Conservation (phyloP, 2,888 invertebrate genomes). For the Agrotis ipsilon region DNA sequence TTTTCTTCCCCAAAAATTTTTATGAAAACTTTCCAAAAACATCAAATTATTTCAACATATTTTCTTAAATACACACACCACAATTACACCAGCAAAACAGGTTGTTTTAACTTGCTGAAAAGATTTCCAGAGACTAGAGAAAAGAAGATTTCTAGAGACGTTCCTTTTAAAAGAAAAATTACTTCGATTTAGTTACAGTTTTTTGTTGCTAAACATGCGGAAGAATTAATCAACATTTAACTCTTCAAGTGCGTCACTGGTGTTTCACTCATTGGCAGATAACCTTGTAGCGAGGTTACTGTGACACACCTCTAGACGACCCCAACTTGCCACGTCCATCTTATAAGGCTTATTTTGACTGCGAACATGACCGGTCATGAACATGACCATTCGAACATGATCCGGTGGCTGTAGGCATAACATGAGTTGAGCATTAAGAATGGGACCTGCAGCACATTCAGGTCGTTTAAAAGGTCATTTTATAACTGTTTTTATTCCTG, state of each 20-base stretch:
- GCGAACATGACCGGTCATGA: conserved; percentile 42
- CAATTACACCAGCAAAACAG: background rate
- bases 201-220: background rate
- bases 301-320: conserved; percentile 68
- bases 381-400: conserved; percentile 51
- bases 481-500: background rate
- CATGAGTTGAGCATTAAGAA: conserved; percentile 32
- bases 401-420: conserved; percentile 63
- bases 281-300: conserved; percentile 61
- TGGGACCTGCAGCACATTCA: conserved; percentile 12
- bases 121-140: background rate
- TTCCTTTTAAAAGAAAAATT: background rate
- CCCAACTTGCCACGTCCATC: conserved; percentile 50
- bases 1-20: background rate
- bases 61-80: background rate
- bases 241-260: conserved; percentile 12
- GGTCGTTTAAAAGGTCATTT: conserved; percentile 16
- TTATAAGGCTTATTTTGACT: conserved; percentile 68
- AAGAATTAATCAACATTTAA: conserved; percentile 1
- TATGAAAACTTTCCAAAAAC: background rate
- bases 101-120: background rate
- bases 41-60: background rate
- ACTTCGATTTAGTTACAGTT: too few species aligned
- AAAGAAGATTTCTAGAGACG: too few species aligned
- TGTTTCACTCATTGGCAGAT: conserved; percentile 47